phyloP scores from a whole-genome alignment of 2,113 vertebrate species.

The Alethe castanea region DNA sequence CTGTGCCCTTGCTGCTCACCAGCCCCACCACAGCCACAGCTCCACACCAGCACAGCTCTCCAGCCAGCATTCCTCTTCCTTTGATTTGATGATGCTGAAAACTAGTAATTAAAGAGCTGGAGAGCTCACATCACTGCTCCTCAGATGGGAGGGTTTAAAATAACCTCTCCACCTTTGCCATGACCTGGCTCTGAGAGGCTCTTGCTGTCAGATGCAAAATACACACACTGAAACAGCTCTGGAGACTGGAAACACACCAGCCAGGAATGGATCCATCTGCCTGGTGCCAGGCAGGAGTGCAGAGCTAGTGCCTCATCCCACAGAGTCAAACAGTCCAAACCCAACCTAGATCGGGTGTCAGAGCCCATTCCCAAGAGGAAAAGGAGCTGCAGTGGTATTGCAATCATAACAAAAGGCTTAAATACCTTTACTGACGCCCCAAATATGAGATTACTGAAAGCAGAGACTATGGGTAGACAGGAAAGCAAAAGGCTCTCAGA shows the following conservation, averaged over 20 bases:
- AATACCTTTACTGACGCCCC: background rate
- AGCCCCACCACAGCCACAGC: background rate
- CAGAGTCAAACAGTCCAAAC: background rate
- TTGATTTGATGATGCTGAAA: background rate
- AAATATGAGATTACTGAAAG: background rate
- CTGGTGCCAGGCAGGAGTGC: background rate
- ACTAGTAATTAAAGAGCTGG: background rate
- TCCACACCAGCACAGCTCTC: accelerated
- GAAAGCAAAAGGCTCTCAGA: background rate
- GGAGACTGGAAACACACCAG: background rate
- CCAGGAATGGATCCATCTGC: background rate
- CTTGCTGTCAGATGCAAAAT: background rate
- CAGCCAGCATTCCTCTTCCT: background rate
- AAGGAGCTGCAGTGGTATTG: background rate
- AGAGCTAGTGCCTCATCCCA: background rate
- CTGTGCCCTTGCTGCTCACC: background rate
- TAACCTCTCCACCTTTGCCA: background rate
- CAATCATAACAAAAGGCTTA: background rate
- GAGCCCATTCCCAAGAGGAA: background rate
- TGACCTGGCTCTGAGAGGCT: background rate
- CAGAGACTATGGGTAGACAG: background rate
- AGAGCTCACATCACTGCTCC: background rate
- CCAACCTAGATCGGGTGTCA: background rate
- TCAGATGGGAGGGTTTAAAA: background rate
- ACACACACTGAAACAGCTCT: background rate